Evolutionary conservation across 2,113 vertebrate species (phyloP).

Genomic region (Hylia prasina): DNA sequence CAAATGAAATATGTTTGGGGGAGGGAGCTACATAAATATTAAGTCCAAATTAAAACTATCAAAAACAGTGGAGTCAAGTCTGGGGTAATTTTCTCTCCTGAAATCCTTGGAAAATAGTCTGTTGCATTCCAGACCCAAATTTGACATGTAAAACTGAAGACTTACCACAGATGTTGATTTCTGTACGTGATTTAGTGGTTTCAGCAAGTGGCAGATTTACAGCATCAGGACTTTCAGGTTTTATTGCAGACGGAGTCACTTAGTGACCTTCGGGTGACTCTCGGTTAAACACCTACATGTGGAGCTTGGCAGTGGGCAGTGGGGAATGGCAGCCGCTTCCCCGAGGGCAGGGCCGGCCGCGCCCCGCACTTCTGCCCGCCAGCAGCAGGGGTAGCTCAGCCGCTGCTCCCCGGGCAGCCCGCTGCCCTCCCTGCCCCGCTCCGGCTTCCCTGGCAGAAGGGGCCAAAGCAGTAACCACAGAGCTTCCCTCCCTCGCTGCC

Average conservation of each 20-base stretch:
- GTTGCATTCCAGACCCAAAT: neutral
- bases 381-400: slow-evolving; percentile 2
- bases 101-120: neutral
- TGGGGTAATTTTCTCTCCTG: neutral
- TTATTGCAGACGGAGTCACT: neutral
- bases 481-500: neutral
- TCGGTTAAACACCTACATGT: neutral
- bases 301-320: neutral
- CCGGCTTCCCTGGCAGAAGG: neutral
- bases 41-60: neutral
- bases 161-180: neutral
- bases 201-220: neutral
- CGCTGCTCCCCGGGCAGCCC: neutral
- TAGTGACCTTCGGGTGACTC: neutral
- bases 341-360: neutral
- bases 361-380: neutral
- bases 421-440: neutral
- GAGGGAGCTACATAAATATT: neutral
- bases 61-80: neutral
- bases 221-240: neutral
- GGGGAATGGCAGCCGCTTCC: neutral
- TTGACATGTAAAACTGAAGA: neutral
- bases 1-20: neutral
- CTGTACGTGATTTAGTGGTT: neutral
- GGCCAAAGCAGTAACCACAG: neutral